Base-by-base conservation (phyloP, 1,140 invertebrate species). In the Varroa destructor region DNA sequence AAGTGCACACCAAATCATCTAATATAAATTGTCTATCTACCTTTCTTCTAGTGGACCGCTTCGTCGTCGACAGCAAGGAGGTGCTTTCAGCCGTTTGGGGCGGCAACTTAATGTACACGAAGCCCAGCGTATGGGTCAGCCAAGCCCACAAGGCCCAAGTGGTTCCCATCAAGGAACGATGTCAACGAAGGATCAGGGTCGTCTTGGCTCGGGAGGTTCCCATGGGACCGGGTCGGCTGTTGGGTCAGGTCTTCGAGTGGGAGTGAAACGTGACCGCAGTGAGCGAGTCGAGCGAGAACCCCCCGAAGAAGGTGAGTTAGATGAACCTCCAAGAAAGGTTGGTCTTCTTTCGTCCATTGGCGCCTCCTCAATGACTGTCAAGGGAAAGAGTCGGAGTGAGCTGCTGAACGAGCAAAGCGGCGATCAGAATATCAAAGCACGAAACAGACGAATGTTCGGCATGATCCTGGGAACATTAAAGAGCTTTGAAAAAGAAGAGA, bases 371-470 rank as follows among this genome's bases (percentile, higher is more conserved):
- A 67, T 67, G 61, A 67, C 61, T 12, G 61, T 67, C 12, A 67
- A 67, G 61, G 40, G 46, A 37, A 67, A 67, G 36, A 67, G 61
- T 8, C 61, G 61, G 2, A 67, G 40, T 14, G 61, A 67, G 46
- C 61, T 67, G 2, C 37, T 67, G 61, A 67, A 40, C 61, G 61
- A 67, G 36, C 61, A 67, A 46, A 40, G 61, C n/a, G 46, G 61
- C 61, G 61, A 67, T 40, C 40, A 40, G 36, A 67, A 46, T 2
- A 37, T 40, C 10, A 67, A 67, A 67, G 61, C 40, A 12, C 14
- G 61, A 37, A 67, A 67, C 36, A 67, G 46, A 67, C 61, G 61
- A 12, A 67, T 67, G 61, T 67, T 67, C 36, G 61, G 61, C 61
- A 67, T 67, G 61, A 67, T 67, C 10, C 36, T 67, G 1, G 61